A percentile compares a stretch with the other conserved stretches of the same genome.
Evolutionary conservation across 2,888 invertebrate species (phyloP).

Genomic region (Bellardia bayeri): DNA sequence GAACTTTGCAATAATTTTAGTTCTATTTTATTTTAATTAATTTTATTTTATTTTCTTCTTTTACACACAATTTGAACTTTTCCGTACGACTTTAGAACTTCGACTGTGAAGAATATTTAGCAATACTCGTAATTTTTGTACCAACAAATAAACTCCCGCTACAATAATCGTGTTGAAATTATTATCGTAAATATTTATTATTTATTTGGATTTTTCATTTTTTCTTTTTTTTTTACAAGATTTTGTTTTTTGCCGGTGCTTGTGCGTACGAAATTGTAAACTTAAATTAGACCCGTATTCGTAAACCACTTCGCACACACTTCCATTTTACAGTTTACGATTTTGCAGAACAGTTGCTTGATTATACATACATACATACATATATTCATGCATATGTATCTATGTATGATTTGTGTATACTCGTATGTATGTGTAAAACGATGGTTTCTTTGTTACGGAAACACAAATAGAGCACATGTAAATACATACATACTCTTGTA

Average conservation of each 20-base stretch:
- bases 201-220: not conserved
- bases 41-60: slow-evolving; percentile 9
- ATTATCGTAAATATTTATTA: not conserved
- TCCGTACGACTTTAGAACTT: slow-evolving; percentile 78
- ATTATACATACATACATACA: slow-evolving; percentile 31
- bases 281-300: slow-evolving; percentile 40
- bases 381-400: not conserved
- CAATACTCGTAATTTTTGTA: slow-evolving; percentile 46
- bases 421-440: not conserved
- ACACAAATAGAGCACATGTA: not conserved
- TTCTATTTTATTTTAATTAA: slow-evolving; percentile 4
- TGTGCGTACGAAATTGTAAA: slow-evolving; percentile 55
- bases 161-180: slow-evolving; percentile 36
- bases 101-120: slow-evolving; percentile 75
- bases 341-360: not conserved
- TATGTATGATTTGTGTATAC: not conserved
- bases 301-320: slow-evolving; percentile 30
- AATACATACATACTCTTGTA: not conserved
- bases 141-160: slow-evolving; percentile 29
- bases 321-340: slow-evolving; percentile 33
- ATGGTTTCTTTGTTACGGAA: not conserved
- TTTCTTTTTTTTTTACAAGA: not conserved
- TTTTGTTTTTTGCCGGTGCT: slow-evolving; percentile 19
- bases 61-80: slow-evolving; percentile 74
- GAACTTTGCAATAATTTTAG: slow-evolving; percentile 32